Base-by-base conservation (phyloP, 2,113 vertebrate genomes). In the Brachionichthys hirsutus region DNA sequence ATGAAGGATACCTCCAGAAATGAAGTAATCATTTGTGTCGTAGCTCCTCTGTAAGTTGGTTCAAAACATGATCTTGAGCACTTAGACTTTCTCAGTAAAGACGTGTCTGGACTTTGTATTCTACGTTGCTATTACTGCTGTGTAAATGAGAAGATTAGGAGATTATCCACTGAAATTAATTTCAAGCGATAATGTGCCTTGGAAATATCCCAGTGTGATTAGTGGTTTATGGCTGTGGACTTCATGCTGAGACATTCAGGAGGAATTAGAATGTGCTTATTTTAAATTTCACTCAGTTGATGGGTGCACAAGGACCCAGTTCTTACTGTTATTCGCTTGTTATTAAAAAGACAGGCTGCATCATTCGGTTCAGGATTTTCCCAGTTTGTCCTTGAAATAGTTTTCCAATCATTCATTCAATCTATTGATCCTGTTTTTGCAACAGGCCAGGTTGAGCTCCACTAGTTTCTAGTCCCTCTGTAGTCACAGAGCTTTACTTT, bases 91-190 rank as follows among this genome's bases (percentile, higher is more conserved):
- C 24, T 8, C 7, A 30, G 16, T 24, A 12, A 1, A 50, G 14
- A 10, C 3, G 53, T 12, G 54, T 54, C 6, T 53, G 54, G 49
- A 56, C 45, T 73, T n/a, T 69, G 20, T n/a, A 2, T 43, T 56
- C 12, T 22, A 5, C 48, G 17, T 20, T 48, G 22, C n/a, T 11
- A 6, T 30, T 30, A 30, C 24, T 30, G 24, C 24, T 30, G 24
- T 30, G 24, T 8, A 30, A 30, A 43, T 20, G 51, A 77, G 59
- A 17, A 61, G 54, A 71, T 82, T 59, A 73, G 12, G 9, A 77
- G 73, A 73, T 70, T 71, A 78, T 2, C 9, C 18, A 14, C 19
- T 38, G 36, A 57, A 63, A 54, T 77, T 9, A 3, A 13, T 22
- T 53, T 69, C 10, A 22, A 49, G 13, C 22, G 38, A 12, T 17